Evolutionary conservation across 2,888 invertebrate species (phyloP), one percentile per base, ranked within the genome.

Genomic region (Oligia strigilis): DNA sequence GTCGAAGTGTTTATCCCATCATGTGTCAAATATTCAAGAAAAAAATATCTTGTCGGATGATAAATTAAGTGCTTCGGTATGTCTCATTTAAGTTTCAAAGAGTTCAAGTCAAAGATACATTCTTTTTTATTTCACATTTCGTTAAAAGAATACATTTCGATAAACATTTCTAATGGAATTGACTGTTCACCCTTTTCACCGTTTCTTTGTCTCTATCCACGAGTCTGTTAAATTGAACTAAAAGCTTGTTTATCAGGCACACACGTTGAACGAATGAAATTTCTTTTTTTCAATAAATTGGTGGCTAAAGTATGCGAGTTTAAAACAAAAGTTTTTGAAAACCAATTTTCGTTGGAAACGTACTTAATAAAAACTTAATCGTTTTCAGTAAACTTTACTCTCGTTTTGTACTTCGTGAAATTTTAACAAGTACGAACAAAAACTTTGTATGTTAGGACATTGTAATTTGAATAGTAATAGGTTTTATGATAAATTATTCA

Each of bases 111-210:
- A 70, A 62, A 58, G 43, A 67, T 62, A 84, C 29, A 67, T 75
- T 69, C 8, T 36, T 58, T 81, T 83, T 75, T 81, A 65, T 86
- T 78, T 72, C 36, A 23, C 49, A 72, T 82, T 76, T 76, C 14
- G 67, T 75, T 80, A 65, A 65, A 77, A 82, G 74, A 77, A 85
- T 75, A 87, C 72, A 80, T 83, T 77, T 86, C 71, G 66, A 74
- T 72, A 86, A 69, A 86, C 86, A 78, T 69, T 78, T 76, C 19
- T 66, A 75, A 64, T 67, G 52, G 72, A 83, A 86, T 84, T 86
- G 83, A 80, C 84, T 77, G 60, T 80, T 87, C 75, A 85, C 66
- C 80, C 84, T 87, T 87, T 87, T 83, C 87, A 83, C 66, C 49
- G 67, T 77, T 75, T 77, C 75, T 87, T 77, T 80, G 75, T 84